These are phyloP conservation scores for Leptura quadrifasciata DNA, from an alignment of 2,888 invertebrate genomes.

Conservation along the genomic window DNA sequence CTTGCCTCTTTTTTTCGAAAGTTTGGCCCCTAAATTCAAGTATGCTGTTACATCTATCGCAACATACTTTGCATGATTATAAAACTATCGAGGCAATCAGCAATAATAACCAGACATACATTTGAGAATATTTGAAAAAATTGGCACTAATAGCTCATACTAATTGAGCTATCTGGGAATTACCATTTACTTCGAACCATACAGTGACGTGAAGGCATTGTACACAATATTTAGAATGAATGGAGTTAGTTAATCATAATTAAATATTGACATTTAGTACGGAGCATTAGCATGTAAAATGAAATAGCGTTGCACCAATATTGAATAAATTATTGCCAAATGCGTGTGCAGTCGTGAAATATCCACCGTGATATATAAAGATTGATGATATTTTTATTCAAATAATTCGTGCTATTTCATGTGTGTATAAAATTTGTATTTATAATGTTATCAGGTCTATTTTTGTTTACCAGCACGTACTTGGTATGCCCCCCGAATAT, in stretches of 20 bases:
- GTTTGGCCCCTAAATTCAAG: no score
- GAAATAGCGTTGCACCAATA: neutral
- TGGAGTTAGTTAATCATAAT: neutral
- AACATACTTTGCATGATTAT: no score
- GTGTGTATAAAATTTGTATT: neutral
- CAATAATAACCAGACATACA: neutral
- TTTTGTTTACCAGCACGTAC: neutral
- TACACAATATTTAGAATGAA: neutral
- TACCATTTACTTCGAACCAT: constrained; percentile 16
- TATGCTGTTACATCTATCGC: no score
- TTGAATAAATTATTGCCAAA: neutral
- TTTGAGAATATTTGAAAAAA: neutral
- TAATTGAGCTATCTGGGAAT: constrained; percentile 13
- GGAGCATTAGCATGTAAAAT: neutral
- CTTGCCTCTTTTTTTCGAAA: no score
- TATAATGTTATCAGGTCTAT: neutral
- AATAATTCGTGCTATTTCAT: neutral
- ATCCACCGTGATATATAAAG: neutral
- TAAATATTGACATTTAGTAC: no score
- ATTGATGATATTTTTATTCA: neutral
- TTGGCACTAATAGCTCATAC: neutral
- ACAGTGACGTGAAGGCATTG: no score
- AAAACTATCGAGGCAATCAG: no score
- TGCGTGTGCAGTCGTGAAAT: neutral
- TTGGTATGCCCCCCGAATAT: neutral